A percentile compares a stretch with the other conserved stretches of the same genome.
These are phyloP conservation scores for Gadus chalcogrammus DNA, from an alignment of 2,113 vertebrate species.

Conservation along the genomic window DNA sequence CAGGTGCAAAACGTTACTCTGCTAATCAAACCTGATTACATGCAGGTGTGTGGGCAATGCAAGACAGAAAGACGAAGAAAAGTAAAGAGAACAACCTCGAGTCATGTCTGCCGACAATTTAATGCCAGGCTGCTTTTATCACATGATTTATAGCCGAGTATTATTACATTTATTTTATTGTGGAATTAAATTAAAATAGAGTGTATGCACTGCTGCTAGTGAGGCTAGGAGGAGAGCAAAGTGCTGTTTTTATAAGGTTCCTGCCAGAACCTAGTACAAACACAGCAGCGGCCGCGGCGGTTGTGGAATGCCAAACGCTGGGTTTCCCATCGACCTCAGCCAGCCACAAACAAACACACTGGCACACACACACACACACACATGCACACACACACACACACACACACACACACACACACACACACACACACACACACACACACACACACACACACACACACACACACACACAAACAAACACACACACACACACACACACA, in stretches of 20 bases:
- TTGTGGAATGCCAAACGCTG: slow-evolving; percentile 49
- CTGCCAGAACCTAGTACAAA: slow-evolving; percentile 49
- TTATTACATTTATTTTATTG: slow-evolving; percentile 28
- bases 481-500: slow-evolving; percentile 24
- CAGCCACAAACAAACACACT: slow-evolving; percentile 33
- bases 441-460: not conserved
- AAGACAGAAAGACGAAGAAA: slow-evolving; percentile 25
- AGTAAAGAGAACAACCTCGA: not conserved
- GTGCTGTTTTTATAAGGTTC: slow-evolving; percentile 23
- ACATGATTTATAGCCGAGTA: not conserved
- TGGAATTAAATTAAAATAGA: slow-evolving; percentile 29
- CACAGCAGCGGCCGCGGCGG: slow-evolving; percentile 41
- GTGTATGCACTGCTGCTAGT: not conserved
- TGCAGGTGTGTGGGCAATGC: slow-evolving; percentile 52
- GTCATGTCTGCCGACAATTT: too few species aligned
- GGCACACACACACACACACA: slow-evolving; percentile 20
- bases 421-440: too few species aligned
- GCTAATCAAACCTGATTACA: slow-evolving; percentile 51
- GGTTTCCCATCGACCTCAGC: slow-evolving; percentile 54
- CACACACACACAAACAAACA: too few species aligned
- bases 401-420: too few species aligned
- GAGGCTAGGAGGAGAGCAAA: slow-evolving; percentile 21
- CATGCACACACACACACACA: slow-evolving; percentile 11
- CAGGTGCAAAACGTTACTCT: slow-evolving; percentile 59
- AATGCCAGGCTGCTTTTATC: slow-evolving; percentile 4